phyloP scores from a whole-genome alignment of 2,797 vertebrate genomes.

The Amblyopsis hoosieri region DNA sequence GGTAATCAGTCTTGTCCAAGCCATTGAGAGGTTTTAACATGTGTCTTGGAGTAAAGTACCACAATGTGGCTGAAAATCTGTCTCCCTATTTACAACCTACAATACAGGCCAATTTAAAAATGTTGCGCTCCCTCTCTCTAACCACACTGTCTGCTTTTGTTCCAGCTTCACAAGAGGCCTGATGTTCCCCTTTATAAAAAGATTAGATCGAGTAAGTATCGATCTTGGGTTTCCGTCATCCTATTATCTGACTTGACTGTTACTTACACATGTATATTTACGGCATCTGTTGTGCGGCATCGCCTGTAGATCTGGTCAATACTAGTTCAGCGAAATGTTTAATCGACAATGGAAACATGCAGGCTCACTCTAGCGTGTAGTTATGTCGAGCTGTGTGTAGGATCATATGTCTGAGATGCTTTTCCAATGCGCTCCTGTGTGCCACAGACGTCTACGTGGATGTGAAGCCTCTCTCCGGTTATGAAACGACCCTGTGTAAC shows the following conservation, averaged over 20 bases:
- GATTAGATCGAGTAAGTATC: conserved; percentile 80
- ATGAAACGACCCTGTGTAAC: conserved; percentile 95
- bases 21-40: conserved; percentile 3
- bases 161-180: conserved; percentile 81
- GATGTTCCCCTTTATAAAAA: conserved; percentile 85
- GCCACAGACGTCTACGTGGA: conserved; percentile 93
- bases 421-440: conserved; percentile 23
- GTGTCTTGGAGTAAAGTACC: conserved; percentile 22
- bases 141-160: conserved; percentile 34
- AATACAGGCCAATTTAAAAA: background rate
- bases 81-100: too few relatives aligned
- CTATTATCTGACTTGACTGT: conserved; percentile 2
- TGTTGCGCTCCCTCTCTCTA: conserved; percentile 4
- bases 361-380: background rate
- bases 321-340: too few relatives aligned
- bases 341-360: background rate
- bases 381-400: background rate
- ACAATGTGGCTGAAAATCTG: background rate
- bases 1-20: conserved; percentile 73
- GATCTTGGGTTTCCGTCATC: conserved; percentile 16
- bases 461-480: conserved; percentile 97
- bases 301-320: too few relatives aligned
- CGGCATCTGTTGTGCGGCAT: too few relatives aligned
- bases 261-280: too few relatives aligned
- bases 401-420: conserved; percentile 5